Base-by-base conservation (phyloP, 2,888 invertebrate species). In the Sphaeridia pumilis region DNA sequence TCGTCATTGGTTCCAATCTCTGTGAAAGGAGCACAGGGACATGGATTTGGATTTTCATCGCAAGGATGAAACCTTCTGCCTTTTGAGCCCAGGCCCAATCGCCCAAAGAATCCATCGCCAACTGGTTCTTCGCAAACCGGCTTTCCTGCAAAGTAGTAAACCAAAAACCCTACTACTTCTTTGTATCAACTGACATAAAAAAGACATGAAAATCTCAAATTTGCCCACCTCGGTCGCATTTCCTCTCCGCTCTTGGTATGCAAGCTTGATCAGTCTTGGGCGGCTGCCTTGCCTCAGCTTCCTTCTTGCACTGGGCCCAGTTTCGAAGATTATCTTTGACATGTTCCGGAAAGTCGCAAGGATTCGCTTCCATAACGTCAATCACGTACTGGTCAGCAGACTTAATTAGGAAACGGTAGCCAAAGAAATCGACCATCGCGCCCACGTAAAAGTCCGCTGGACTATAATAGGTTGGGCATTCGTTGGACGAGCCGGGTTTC, bases 371-470 rank as follows among this genome's bases (percentile, higher is more conserved):
- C 76, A 84, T 81, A 36, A 74, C 55, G 65, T 70, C 55, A 69
- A 64, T 38, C 1, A 88, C 87, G 67, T 77, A 84, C 26, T 81
- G 72, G 70, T 87, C 87, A 49, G 83, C 83, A 1, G 83, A 84
- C 28, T 76, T 79, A 60, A 90, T 82, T 61, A 78, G 73, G 70
- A 90, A 89, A 36, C 83, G 77, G 69, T 84, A 84, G 59, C 79
- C 78, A 69, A 81, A 84, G 2, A 87, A 77, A 1, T 79, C 79
- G 38, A 89, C 74, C 54, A 76, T 74, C 0, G 81, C 81, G 5
- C 87, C 88, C 57, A 89, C 81, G 67, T 76, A 81, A 68, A 90
- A 84, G 71, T 84, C 85, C 28, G 78, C 78, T 0, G 87, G 84
- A 0, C 82, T 82, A 66, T 82, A 88, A 69, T 82, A 87, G 2